Evolutionary conservation across 2,797 vertebrate species (phyloP).

Genomic region (Rallus crepitans): DNA sequence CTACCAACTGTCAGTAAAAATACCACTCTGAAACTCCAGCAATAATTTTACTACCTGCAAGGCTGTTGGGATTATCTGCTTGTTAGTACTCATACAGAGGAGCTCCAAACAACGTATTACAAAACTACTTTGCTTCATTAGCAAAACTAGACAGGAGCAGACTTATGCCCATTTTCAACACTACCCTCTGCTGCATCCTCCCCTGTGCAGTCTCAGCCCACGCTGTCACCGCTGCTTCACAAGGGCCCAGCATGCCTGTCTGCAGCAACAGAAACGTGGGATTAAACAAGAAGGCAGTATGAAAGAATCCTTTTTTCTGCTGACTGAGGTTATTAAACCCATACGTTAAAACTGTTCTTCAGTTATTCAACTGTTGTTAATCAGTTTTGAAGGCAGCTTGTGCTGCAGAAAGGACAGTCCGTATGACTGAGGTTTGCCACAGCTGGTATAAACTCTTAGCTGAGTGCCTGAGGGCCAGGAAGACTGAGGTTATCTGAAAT

Average conservation of each 20-base stretch:
- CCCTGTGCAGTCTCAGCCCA: neutral
- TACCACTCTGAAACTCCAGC: neutral
- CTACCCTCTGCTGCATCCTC: accelerated
- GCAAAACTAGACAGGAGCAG: neutral
- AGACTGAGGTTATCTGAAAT: neutral
- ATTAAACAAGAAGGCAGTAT: neutral
- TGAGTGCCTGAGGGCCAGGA: neutral
- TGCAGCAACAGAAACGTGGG: neutral
- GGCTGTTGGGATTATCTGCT: neutral
- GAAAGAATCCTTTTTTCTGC: neutral
- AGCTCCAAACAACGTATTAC: neutral
- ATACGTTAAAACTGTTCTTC: neutral
- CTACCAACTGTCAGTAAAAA: constrained; percentile 34
- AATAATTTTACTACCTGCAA: neutral
- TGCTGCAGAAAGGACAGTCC: neutral
- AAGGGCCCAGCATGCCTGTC: neutral
- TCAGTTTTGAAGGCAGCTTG: neutral
- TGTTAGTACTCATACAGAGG: neutral
- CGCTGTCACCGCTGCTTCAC: accelerated
- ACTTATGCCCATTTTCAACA: neutral
- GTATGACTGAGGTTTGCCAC: neutral
- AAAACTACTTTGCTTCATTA: neutral
- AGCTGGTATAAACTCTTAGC: neutral
- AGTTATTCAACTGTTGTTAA: neutral
- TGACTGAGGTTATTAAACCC: neutral